These are phyloP conservation scores for Sycobia sp. DNA, from an alignment of 1,140 invertebrate species.

Conservation along the genomic window DNA sequence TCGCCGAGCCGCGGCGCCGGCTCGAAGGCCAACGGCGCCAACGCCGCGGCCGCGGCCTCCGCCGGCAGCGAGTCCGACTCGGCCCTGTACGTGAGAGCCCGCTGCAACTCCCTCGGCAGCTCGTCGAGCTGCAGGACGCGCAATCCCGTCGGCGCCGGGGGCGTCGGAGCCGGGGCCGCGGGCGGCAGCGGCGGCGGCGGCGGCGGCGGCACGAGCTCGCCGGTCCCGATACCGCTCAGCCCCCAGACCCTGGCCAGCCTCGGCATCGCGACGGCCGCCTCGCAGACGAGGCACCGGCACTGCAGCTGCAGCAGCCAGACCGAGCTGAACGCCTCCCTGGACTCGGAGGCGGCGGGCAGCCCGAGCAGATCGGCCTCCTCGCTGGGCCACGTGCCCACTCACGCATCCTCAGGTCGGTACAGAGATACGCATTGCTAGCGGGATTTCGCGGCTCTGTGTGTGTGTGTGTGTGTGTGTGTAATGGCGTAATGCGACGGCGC, in stretches of 20 bases:
- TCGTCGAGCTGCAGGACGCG: constrained; percentile 29
- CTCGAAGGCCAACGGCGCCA: neutral
- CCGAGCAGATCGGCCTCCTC: constrained; percentile 51
- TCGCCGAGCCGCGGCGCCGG: constrained; percentile 17
- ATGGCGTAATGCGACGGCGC: no score
- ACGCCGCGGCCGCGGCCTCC: neutral
- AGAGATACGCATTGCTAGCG: no score
- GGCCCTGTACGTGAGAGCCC: constrained; percentile 41
- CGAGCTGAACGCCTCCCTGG: constrained; percentile 63
- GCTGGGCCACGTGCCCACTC: constrained; percentile 43
- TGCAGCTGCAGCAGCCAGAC: constrained; percentile 76
- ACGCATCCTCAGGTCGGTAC: constrained; percentile 35
- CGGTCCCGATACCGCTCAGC: constrained; percentile 63
- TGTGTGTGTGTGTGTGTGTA: no score
- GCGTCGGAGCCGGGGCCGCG: constrained; percentile 43
- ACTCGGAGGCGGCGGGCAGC: constrained; percentile 45
- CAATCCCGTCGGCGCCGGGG: constrained; percentile 38
- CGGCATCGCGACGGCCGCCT: constrained; percentile 60
- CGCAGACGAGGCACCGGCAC: constrained; percentile 57
- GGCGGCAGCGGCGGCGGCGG: constrained; percentile 42
- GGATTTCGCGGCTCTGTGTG: no score
- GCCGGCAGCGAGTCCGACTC: constrained; percentile 6
- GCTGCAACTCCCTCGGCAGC: constrained; percentile 58
- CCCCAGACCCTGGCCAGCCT: constrained; percentile 68
- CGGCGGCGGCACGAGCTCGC: constrained; percentile 42